Conservation (phyloP, 2,888 invertebrate species). For the Malthinus flaveolus region DNA sequence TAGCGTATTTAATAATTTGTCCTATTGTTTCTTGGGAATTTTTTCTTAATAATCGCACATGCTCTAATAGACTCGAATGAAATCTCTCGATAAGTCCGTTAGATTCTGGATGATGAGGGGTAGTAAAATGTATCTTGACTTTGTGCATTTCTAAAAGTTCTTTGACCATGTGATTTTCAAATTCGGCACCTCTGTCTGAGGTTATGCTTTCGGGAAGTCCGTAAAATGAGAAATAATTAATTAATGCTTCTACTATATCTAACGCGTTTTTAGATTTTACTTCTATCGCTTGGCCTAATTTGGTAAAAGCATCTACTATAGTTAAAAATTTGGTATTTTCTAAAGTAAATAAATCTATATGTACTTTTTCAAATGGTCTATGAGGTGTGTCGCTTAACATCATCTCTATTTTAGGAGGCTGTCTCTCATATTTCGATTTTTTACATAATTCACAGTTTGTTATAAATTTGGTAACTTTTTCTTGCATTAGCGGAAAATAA, state of each 20-base stretch:
- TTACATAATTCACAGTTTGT: background rate
- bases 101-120: background rate
- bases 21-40: background rate
- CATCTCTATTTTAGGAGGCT: background rate
- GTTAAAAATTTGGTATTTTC: background rate
- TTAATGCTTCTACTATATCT: background rate
- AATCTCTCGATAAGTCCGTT: background rate
- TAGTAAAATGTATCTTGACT: conserved; percentile 2
- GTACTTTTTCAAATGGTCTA: conserved; percentile 4
- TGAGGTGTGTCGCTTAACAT: too few relatives aligned
- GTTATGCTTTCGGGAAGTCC: conserved; percentile 3
- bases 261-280: conserved; percentile 1
- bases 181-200: conserved; percentile 7
- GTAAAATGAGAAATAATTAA: conserved; percentile 8
- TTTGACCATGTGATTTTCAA: conserved; percentile 9
- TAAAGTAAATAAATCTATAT: conserved; percentile 10
- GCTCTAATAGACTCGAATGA: background rate
- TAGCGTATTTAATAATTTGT: background rate
- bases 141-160: conserved; percentile 10
- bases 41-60: background rate
- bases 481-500: background rate
- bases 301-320: conserved; percentile 5
- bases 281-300: conserved; percentile 6
- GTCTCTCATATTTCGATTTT: background rate
- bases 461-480: background rate